Evolutionary conservation across 2,888 invertebrate genomes (phyloP), one percentile per base, ranked within the genome.

Genomic region (Micoletzkya japonica): DNA sequence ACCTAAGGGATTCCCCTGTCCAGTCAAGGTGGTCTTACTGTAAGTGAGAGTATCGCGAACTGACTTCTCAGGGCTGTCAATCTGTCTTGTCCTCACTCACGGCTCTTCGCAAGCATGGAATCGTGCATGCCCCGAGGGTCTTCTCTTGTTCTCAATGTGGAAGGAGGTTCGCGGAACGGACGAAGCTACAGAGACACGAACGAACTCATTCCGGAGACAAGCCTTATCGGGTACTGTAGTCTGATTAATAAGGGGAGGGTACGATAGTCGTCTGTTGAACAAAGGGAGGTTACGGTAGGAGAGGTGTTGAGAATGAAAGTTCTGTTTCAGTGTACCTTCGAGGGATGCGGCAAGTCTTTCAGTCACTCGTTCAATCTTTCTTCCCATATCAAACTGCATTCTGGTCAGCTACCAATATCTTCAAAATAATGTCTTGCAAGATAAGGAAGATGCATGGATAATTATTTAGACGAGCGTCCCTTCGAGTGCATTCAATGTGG

Each of bases 61-160:
- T 57, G 20, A 14, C 49, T 1, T 68, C 61, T 28, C 37, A 68
- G 69, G 59, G 59, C 24, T 72, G 72, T 24, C 52, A 59, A 17
- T 59, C 72, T 7, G 69, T 72, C n/a, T 30, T 72, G 49, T 32
- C 44, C 52, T 36, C 56, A 3, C 34, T 36, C n/a, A 72, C 72
- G 20, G 72, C 72, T 10, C 57, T 72, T 4, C 68, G 72, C 39
- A 72, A 72, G 50, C 72, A 72, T 37, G 44, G 30, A 28, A 26
- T 57, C n/a, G 63, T 72, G 34, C 72, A 72, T 52, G 69, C 61
- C 30, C 61, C 60, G 26, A 69, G 63, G 57, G 54, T 39, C 34
- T 72, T 56, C 49, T 24, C 56, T 10, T 72, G 72, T 30, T n/a
- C 34, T 6, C 30, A 70, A 32, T 72, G 72, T 39, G 50, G 49